Evolutionary conservation across 2,888 invertebrate genomes (phyloP).

Genomic region (Polydrusus cervinus): DNA sequence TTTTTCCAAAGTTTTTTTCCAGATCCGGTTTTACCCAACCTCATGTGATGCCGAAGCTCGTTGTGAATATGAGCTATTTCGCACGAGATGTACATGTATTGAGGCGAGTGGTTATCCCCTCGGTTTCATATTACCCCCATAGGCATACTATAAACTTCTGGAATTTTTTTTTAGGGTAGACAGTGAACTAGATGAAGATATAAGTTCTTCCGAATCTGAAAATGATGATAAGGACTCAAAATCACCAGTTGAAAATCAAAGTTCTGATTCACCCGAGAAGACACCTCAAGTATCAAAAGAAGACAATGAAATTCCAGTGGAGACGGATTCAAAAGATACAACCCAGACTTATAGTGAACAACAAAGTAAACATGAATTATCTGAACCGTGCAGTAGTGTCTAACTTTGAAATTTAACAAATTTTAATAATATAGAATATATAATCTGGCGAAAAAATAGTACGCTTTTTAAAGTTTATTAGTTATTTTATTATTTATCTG

Average conservation of each 20-base stretch:
- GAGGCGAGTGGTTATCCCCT: background rate
- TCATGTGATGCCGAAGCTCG: too few species aligned
- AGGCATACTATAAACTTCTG: background rate
- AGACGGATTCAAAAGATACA: background rate
- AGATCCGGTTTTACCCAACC: too few species aligned
- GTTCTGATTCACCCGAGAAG: background rate
- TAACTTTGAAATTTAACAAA: background rate
- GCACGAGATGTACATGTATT: too few species aligned
- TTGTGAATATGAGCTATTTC: too few species aligned
- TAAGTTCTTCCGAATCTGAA: constrained; percentile 57
- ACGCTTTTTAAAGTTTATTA: too few species aligned
- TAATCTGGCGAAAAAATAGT: too few species aligned
- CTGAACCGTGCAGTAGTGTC: background rate
- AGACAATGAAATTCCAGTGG: background rate
- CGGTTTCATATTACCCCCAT: background rate
- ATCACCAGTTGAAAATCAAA: background rate
- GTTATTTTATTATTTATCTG: too few species aligned
- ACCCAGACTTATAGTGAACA: background rate
- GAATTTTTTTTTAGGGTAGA: constrained; percentile 60
- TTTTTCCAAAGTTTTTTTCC: too few species aligned
- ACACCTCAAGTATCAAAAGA: background rate
- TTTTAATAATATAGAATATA: background rate
- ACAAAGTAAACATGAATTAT: background rate
- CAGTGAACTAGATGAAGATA: constrained; percentile 64
- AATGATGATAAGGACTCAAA: constrained; percentile 47